Conservation (phyloP, 2,888 invertebrate species). For the Oxystoma pomonae region DNA sequence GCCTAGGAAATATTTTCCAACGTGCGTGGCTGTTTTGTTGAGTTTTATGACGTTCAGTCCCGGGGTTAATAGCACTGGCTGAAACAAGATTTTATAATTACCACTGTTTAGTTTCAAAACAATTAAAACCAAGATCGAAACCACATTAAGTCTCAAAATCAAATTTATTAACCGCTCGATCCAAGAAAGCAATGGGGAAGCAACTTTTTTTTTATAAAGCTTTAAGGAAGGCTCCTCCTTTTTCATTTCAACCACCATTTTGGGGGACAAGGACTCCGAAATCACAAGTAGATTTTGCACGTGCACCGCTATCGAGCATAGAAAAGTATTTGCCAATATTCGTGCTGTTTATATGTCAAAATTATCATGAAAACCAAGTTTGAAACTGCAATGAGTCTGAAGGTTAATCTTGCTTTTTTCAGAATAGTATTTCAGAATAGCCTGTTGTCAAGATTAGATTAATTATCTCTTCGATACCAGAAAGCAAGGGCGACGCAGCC, state of each 20-base stretch:
- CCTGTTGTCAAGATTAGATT: slow-evolving; percentile 73
- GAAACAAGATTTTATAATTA: slow-evolving; percentile 29
- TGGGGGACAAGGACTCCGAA: slow-evolving; percentile 57
- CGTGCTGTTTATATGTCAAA: too few relatives aligned
- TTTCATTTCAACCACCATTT: slow-evolving; percentile 51
- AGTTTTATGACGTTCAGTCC: slow-evolving; percentile 63
- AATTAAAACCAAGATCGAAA: too few relatives aligned
- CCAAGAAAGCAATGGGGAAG: slow-evolving; percentile 75
- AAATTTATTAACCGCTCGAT: slow-evolving; percentile 74
- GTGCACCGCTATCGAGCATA: slow-evolving; percentile 64
- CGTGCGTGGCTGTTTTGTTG: slow-evolving; percentile 57
- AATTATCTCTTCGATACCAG: slow-evolving; percentile 76
- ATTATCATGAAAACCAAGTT: too few relatives aligned
- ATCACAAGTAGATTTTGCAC: slow-evolving; percentile 68
- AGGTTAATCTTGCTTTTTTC: too few relatives aligned
- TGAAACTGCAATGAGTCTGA: too few relatives aligned
- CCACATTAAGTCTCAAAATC: slow-evolving; percentile 67
- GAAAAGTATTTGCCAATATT: too few relatives aligned
- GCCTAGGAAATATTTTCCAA: slow-evolving; percentile 68
- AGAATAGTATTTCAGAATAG: too few relatives aligned
- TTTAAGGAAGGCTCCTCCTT: slow-evolving; percentile 46
- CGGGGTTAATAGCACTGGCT: slow-evolving; percentile 50
- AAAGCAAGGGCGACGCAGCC: slow-evolving; percentile 69
- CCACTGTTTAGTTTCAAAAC: too few relatives aligned
- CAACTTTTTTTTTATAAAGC: slow-evolving; percentile 52